These are phyloP conservation scores for Drosophila kurseongensis DNA, from an alignment of 1,140 invertebrate species.

Conservation along the genomic window DNA sequence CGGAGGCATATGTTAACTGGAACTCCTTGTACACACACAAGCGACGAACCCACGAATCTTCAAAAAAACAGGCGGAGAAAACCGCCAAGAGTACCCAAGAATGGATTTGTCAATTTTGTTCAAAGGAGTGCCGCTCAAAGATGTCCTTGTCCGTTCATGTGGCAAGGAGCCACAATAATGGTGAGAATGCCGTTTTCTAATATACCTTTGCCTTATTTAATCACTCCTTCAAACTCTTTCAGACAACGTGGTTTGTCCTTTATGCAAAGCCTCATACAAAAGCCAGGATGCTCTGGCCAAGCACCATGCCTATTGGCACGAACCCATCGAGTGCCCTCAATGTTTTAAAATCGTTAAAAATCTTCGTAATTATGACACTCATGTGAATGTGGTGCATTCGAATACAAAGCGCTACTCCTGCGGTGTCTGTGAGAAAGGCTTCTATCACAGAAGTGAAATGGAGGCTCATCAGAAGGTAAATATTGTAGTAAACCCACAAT, in stretches of 20 bases:
- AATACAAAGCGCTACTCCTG: constrained; percentile 74
- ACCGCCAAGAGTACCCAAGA: constrained; percentile 15
- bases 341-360: constrained; percentile 76
- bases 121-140: constrained; percentile 68
- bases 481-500: neutral
- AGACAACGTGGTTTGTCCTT: constrained; percentile 68
- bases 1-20: constrained; percentile 65
- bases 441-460: constrained; percentile 77
- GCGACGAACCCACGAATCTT: constrained; percentile 57
- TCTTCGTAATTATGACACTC: constrained; percentile 64
- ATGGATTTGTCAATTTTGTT: constrained; percentile 76
- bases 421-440: constrained; percentile 71
- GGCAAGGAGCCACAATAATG: constrained; percentile 78
- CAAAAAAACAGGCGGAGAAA: constrained; percentile 11
- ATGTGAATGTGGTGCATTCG: constrained; percentile 70
- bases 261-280: constrained; percentile 67
- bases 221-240: neutral
- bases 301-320: constrained; percentile 69
- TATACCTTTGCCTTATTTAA: neutral
- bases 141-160: constrained; percentile 82
- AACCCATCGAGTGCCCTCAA: constrained; percentile 55
- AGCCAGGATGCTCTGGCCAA: constrained; percentile 55
- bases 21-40: constrained; percentile 73
- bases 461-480: constrained; percentile 64
- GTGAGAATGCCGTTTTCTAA: constrained; percentile 17